A percentile compares a stretch with the other conserved stretches of the same genome.
These are phyloP conservation scores for Muricea muricata DNA, from an alignment of 92 coral and sea anemone genomes.

Conservation along the genomic window DNA sequence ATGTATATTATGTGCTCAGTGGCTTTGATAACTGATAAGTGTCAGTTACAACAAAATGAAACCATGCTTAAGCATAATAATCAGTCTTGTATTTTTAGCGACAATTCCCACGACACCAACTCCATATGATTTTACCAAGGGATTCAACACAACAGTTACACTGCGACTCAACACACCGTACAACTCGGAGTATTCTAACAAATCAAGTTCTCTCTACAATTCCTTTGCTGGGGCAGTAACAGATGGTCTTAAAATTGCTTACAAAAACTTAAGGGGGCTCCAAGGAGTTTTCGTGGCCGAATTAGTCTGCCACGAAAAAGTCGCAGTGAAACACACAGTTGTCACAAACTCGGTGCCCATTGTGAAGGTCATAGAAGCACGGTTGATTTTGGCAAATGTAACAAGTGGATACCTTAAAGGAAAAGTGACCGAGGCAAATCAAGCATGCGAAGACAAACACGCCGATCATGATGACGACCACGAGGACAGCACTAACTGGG, in stretches of 20 bases:
- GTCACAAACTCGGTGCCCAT: not conserved
- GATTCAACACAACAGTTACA: constrained; percentile 2
- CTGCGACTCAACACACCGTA: not conserved
- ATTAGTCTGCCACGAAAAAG: constrained; percentile 11
- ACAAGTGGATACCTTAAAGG: constrained; percentile 9
- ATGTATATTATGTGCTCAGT: no score
- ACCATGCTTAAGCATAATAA: no score
- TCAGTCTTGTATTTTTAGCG: not conserved
- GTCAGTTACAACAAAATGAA: no score
- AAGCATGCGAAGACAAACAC: not conserved
- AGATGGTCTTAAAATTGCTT: constrained; percentile 3
- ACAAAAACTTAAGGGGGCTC: not conserved
- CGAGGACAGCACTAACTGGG: constrained; percentile 18
- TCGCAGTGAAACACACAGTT: constrained; percentile 5
- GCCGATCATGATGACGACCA: not conserved
- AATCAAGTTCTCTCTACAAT: constrained; percentile 16
- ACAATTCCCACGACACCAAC: not conserved
- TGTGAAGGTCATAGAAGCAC: not conserved
- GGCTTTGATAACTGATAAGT: no score
- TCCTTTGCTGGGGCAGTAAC: not conserved
- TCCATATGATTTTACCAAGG: constrained; percentile 5
- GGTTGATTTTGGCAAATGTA: constrained; percentile 13
- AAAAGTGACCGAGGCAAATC: not conserved
- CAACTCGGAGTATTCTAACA: constrained; percentile 19
- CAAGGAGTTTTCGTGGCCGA: not conserved